Base-by-base conservation (phyloP, 2,797 vertebrate species). In the Neosilurus mollespiculum region DNA sequence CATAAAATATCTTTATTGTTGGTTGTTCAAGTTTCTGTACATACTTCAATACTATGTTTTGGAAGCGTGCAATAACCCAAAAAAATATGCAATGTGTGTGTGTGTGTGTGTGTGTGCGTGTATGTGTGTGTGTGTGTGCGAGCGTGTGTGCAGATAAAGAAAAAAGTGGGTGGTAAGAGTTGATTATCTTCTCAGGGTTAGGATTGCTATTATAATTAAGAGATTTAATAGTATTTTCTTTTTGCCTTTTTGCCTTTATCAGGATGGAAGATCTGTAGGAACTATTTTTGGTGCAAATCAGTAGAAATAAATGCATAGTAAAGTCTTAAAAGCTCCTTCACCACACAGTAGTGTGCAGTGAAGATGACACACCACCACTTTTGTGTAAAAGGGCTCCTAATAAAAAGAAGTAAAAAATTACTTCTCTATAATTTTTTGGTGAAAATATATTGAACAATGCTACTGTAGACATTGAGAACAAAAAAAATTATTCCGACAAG, bases 51-150 rank as follows among this genome's bases (percentile, higher is more conserved):
- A 54, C 30, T 26, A 30, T 20, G 71, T 0, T 73, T 7, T 18
- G 15, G 9, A 15, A 59, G 58, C 16, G 8, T 24, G 49, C 70
- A 72, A 16, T 18, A 15, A 58, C 56, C 15, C 56, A 58, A 15
- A 59, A 15, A 59, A 15, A 59, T 18, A 59, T 14, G 16, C 16
- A 18, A 12, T 24, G 14, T 34, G 24, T 66, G 24, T 65, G 67
- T 70, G 66, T 67, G 14, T 65, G 64, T 30, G 65, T 67, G 65
- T 67, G 65, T 67, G 65, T 67, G 34, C 10, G 66, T 37, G 30
- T 67, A 26, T 37, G 65, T 26, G 62, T 65, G 62, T 65, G 62
- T 65, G 62, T 62, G 26, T 66, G 64, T 66, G 64, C 30, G 65
- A 18, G 65, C 9, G 66, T 43, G 66, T 69, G 66, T 51, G 11